These are phyloP conservation scores for Heteromyza rotundicornis DNA, from an alignment of 2,888 invertebrate genomes.

Conservation along the genomic window DNA sequence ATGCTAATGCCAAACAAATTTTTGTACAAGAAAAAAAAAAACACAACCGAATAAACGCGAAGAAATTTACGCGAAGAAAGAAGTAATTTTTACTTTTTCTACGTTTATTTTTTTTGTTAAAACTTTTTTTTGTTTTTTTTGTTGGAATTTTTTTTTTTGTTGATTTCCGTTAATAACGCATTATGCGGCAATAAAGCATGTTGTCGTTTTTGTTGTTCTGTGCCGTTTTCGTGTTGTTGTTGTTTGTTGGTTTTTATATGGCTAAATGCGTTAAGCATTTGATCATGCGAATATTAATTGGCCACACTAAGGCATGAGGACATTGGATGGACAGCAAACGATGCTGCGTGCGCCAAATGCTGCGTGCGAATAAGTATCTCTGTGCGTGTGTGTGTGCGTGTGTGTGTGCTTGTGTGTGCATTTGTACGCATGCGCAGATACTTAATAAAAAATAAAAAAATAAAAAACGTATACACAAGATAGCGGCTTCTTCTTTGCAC, in stretches of 20 bases:
- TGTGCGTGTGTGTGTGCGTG: neutral
- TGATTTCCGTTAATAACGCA: neutral
- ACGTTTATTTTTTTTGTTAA: slow-evolving; percentile 7
- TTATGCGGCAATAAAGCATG: neutral
- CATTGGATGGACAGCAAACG: neutral
- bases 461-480: no score
- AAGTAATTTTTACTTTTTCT: neutral
- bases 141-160: slow-evolving; percentile 11
- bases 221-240: neutral
- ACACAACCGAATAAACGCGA: neutral
- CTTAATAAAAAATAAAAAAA: neutral
- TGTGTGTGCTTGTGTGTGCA: neutral
- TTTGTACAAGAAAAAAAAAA: neutral
- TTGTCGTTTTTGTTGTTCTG: no score
- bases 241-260: slow-evolving; percentile 50
- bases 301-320: slow-evolving; percentile 24
- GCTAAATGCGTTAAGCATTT: slow-evolving; percentile 54
- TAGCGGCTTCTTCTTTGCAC: no score
- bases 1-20: neutral
- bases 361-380: neutral
- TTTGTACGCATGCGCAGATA: neutral
- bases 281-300: slow-evolving; percentile 54
- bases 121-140: slow-evolving; percentile 5
- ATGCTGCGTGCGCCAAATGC: slow-evolving; percentile 2
- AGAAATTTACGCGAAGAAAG: no score